phyloP scores from a whole-genome alignment of 1,140 invertebrate genomes.

The Pseudobourletiella spinata region DNA sequence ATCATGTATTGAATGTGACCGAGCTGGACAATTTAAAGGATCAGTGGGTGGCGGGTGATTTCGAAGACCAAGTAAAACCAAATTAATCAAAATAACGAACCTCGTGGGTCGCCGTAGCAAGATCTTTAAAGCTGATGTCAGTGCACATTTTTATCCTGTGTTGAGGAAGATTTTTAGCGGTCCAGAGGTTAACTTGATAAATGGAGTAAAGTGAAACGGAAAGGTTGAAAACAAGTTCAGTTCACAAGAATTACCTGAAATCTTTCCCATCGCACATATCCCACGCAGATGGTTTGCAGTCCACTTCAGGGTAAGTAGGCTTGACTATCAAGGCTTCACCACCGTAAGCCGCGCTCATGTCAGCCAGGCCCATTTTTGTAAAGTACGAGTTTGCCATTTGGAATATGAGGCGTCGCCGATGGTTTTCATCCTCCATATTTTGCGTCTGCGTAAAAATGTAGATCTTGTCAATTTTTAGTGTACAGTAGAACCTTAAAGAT shows the following conservation, averaged over 20 bases:
- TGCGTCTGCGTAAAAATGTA: not conserved
- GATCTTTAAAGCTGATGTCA: conserved; percentile 72
- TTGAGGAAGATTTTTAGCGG: too few species aligned
- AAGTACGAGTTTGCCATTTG: conserved; percentile 24
- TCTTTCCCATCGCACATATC: conserved; percentile 63
- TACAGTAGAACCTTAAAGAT: too few species aligned
- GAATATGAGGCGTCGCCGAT: not conserved
- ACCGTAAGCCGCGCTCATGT: conserved; percentile 21
- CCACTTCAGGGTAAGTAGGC: conserved; percentile 21
- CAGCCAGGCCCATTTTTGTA: not conserved
- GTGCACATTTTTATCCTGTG: conserved; percentile 95
- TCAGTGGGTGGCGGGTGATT: too few species aligned
- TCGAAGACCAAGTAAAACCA: too few species aligned
- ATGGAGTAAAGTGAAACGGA: too few species aligned
- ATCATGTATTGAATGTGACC: too few species aligned
- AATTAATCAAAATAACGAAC: too few species aligned
- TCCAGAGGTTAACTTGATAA: too few species aligned
- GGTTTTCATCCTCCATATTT: not conserved
- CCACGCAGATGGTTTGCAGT: conserved; percentile 28
- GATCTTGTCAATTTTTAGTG: too few species aligned
- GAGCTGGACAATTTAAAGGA: too few species aligned
- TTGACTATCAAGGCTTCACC: conserved; percentile 23
- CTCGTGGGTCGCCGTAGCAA: conserved; percentile 81
- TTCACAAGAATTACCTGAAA: conserved; percentile 45
- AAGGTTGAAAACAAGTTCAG: too few species aligned